A percentile compares a stretch with the other conserved stretches of the same genome.
phyloP scores from a whole-genome alignment of 2,888 invertebrate genomes.

The Torymus auratus region DNA sequence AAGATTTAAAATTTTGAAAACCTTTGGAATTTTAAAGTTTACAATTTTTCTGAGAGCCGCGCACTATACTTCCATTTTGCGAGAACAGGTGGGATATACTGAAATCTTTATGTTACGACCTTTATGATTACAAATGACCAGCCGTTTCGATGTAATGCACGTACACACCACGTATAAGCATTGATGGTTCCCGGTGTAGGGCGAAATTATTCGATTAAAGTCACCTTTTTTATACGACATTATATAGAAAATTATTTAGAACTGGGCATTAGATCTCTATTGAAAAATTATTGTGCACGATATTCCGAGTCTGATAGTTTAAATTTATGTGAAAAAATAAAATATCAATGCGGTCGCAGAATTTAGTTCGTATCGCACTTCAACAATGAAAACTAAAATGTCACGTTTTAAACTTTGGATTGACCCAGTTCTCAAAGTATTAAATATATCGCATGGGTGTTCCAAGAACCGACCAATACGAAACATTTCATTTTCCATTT shows the following conservation, averaged over 20 bases:
- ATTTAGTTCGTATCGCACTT: too few species aligned
- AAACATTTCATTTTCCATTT: conserved; percentile 15
- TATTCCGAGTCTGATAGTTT: too few species aligned
- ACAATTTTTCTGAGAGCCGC: too few species aligned
- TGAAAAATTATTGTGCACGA: too few species aligned
- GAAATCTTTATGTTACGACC: conserved; percentile 2
- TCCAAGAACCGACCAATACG: conserved; percentile 31
- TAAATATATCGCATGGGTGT: conserved; percentile 35
- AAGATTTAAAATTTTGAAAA: too few species aligned
- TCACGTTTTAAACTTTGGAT: background rate
- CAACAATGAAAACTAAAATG: too few species aligned
- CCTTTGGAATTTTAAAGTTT: too few species aligned
- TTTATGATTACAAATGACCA: conserved; percentile 15
- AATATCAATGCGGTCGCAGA: too few species aligned
- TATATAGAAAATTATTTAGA: conserved; percentile 9
- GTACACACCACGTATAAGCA: background rate
- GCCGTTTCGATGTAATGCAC: background rate
- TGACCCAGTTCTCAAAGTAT: background rate
- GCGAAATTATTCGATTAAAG: too few species aligned
- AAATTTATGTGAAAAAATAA: too few species aligned
- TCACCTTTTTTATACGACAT: conserved; percentile 5
- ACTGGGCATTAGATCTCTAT: background rate
- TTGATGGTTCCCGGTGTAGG: background rate
- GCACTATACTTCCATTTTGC: too few species aligned
- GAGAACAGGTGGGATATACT: too few species aligned